These are phyloP conservation scores for Patagioenas fasciata DNA, from an alignment of 2,113 vertebrate species.

Conservation along the genomic window DNA sequence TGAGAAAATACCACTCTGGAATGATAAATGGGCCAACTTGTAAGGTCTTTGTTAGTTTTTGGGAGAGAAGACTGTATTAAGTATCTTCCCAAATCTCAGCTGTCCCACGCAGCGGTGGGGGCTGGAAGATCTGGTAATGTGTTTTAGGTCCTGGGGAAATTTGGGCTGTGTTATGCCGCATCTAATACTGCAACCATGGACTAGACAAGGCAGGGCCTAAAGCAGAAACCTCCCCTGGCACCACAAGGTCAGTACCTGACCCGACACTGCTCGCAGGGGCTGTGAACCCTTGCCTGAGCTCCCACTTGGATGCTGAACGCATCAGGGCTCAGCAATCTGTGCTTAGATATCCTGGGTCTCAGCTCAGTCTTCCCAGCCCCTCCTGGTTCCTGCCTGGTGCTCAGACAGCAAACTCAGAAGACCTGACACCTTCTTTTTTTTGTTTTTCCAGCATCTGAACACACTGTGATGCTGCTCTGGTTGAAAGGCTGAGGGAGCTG, in stretches of 20 bases:
- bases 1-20: constrained; percentile 13
- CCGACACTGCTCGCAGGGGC: background rate
- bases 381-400: background rate
- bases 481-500: too few relatives aligned
- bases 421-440: accelerated
- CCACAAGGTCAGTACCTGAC: background rate
- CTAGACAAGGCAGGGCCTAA: background rate
- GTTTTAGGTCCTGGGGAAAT: background rate
- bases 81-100: background rate
- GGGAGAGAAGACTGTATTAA: background rate
- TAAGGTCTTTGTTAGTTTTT: background rate
- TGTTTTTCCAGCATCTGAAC: background rate
- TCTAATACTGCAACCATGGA: too few relatives aligned
- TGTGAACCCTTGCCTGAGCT: background rate
- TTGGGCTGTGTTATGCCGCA: background rate
- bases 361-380: background rate
- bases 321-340: background rate
- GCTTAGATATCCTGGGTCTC: background rate
- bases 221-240: background rate
- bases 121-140: background rate
- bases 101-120: background rate
- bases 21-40: background rate
- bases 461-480: background rate
- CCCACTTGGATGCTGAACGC: background rate
- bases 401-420: accelerated